These are phyloP conservation scores for Tokudaia muenninki DNA, from an alignment of 2,797 vertebrate genomes.

Conservation along the genomic window DNA sequence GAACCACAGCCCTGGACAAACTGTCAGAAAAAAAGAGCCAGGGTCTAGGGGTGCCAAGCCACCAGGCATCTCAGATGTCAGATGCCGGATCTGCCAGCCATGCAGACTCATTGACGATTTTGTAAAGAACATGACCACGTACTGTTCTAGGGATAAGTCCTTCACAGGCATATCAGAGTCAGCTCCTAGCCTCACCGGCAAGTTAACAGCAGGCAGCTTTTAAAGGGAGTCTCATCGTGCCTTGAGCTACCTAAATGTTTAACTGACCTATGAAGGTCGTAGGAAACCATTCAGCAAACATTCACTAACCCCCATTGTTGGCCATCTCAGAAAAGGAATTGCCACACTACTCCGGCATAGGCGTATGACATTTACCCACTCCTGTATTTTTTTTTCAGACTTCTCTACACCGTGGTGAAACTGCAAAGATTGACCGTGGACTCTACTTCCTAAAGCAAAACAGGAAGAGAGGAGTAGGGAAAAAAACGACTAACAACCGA, in stretches of 20 bases:
- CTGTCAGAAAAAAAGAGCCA: not conserved
- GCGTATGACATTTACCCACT: not conserved
- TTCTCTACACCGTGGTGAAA: not conserved
- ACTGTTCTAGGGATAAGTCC: not conserved
- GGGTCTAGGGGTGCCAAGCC: not conserved
- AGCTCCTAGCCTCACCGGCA: not conserved
- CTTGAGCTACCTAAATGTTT: not conserved
- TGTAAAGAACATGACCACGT: not conserved
- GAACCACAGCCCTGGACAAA: not conserved
- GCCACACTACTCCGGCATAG: not conserved
- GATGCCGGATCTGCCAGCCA: not conserved
- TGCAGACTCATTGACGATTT: not conserved
- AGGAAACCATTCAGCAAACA: not conserved
- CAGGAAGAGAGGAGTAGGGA: not conserved
- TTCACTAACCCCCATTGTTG: not conserved
- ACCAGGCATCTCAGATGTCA: not conserved
- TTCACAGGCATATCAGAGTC: not conserved
- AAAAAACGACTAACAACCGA: not conserved
- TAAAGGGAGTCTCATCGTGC: not conserved
- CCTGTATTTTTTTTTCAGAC: not conserved
- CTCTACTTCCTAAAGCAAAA: slow-evolving; percentile 26
- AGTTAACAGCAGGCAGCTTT: not conserved
- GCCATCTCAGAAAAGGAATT: no score
- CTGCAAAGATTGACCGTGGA: not conserved
- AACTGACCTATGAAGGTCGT: slow-evolving; percentile 11